Evolutionary conservation across 2,113 vertebrate genomes (phyloP), one percentile per base, ranked within the genome.

Genomic region (Kobus ellipsiprymnus): DNA sequence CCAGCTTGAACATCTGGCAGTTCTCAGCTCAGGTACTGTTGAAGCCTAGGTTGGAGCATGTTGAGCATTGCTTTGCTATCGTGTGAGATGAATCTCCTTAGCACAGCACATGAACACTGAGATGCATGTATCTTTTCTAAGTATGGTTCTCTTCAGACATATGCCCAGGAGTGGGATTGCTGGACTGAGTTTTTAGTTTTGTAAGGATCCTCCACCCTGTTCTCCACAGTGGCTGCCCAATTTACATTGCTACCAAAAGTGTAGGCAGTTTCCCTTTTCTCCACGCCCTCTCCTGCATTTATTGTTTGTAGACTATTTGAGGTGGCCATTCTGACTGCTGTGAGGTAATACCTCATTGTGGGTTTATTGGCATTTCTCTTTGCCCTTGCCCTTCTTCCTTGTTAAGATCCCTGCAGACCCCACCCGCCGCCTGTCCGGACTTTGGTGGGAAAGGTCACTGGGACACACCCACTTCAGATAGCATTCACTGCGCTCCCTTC

Each of bases 401-500:
- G 55, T 50, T n/a, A 60, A 77, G 25, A 33, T 62, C 30, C 90
- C 87, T 81, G 64, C 36, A 11, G 27, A 1, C 25, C 36, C 86
- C 90, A 59, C 94, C 92, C 62, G 0, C 15, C 2, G 77, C 87
- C 95, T 44, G 33, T 55, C n/a, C 86, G 64, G 16, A 74, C 96
- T 81, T 52, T 84, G 87, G 71, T 97, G 94, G 78, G 80, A 86
- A 92, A 98, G 98, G 96, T 97, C 97, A 96, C 46, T 52, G 96
- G 97, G 46, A 1, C 89, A 81, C 97, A 94, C 98, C 98, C 98
- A 54, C 48, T 94, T 90, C 85, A 98, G 97, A 98, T 96, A 98
- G 95, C 95, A 97, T 98, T 98, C 95, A 64, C 55, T 96, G 90
- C 60, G 84, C 98, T 97, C 98, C 98, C 98, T 98, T 93, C 90